Evolutionary conservation across 2,113 vertebrate species (phyloP).

Genomic region (Oreochromis tanganicae): DNA sequence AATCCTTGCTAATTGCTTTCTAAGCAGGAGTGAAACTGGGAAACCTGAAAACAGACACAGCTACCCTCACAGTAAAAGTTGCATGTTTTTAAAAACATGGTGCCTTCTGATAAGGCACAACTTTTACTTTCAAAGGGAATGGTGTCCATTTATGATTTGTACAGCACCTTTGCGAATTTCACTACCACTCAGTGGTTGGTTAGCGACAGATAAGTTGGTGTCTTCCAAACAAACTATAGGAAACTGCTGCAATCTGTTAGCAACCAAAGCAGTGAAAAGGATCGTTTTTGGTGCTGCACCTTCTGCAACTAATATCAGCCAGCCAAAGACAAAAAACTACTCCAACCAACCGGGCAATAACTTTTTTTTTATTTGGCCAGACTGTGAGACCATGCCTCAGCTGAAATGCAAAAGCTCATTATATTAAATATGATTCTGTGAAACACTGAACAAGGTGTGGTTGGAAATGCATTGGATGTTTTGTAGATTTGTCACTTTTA

Average conservation of each 20-base stretch:
- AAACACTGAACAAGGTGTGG: neutral
- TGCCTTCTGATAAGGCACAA: neutral
- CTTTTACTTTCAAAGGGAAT: neutral
- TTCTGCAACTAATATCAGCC: neutral
- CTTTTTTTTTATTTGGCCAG: neutral
- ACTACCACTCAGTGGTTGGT: neutral
- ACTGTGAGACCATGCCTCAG: neutral
- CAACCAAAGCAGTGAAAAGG: neutral
- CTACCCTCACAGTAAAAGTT: neutral
- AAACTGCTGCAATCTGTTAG: neutral
- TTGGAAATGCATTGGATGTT: neutral
- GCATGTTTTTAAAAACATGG: neutral
- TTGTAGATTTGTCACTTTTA: neutral
- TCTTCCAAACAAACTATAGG: neutral
- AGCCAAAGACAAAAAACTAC: neutral
- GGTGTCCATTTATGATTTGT: neutral
- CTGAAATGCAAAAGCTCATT: neutral
- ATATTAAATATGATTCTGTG: neutral
- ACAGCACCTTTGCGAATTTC: neutral
- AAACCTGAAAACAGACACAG: neutral
- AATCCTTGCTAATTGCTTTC: neutral
- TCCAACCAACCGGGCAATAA: neutral
- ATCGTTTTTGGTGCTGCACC: neutral
- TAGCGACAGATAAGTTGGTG: rapidly evolving
- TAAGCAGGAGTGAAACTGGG: neutral